Percentiles rank a stretch among this genome's conserved stretches.
Conservation (phyloP, 2,888 invertebrate species). For the Platycheirus albimanus region DNA sequence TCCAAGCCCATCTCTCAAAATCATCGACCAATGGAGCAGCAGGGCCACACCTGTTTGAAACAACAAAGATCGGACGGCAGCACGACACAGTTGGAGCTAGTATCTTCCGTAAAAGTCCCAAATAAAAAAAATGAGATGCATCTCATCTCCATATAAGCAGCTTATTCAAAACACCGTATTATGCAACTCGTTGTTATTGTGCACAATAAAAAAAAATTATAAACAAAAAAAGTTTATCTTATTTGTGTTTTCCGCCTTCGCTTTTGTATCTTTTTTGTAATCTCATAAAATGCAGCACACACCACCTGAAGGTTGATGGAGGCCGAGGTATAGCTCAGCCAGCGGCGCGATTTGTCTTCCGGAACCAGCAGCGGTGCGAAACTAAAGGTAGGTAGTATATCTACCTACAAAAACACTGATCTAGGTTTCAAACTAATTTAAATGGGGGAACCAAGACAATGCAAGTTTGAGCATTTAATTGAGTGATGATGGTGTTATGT, state of each 20-base stretch:
- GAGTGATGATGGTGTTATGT: conserved; percentile 19
- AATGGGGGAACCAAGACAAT: conserved; percentile 54
- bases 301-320: conserved; percentile 49
- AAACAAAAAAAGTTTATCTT: neutral
- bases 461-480: conserved; percentile 42
- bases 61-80: neutral
- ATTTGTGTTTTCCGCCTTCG: conserved; percentile 37
- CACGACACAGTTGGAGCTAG: no score
- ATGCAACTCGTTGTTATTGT: conserved; percentile 35
- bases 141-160: conserved; percentile 18
- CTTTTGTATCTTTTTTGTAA: conserved; percentile 29
- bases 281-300: conserved; percentile 14
- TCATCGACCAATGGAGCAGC: neutral
- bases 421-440: conserved; percentile 14
- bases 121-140: conserved; percentile 24
- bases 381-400: conserved; percentile 26
- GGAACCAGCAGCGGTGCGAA: conserved; percentile 43
- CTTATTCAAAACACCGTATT: conserved; percentile 17
- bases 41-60: conserved; percentile 15
- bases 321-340: no score
- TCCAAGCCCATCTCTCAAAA: conserved; percentile 8
- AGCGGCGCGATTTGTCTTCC: conserved; percentile 55
- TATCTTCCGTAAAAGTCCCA: conserved; percentile 1
- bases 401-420: conserved; percentile 18
- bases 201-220: neutral